phyloP scores from a whole-genome alignment of 2,797 vertebrate species.

The Falco biarmicus region DNA sequence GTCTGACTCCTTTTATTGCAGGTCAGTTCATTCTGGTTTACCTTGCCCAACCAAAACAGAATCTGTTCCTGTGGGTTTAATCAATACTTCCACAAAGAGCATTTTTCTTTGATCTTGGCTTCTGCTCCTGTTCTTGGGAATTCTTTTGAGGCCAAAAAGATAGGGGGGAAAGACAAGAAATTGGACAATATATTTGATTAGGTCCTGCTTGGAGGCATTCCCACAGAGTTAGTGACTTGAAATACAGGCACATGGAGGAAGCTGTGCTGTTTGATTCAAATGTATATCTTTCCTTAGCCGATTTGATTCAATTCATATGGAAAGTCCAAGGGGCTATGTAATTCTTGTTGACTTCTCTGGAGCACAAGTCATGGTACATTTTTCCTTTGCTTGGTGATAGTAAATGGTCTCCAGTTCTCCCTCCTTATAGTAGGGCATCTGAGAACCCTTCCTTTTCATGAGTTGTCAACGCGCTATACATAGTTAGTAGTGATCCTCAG shows the following conservation, averaged over 20 bases:
- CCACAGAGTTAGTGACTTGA: background rate
- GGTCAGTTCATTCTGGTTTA: background rate
- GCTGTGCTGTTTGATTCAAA: background rate
- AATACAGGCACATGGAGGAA: background rate
- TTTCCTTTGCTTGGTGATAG: background rate
- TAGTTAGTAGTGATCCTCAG: background rate
- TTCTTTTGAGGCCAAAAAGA: background rate
- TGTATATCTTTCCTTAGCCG: background rate
- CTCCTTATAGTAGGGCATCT: background rate
- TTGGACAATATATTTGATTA: background rate
- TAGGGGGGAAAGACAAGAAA: background rate
- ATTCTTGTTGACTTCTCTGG: conserved; percentile 13
- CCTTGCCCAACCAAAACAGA: background rate
- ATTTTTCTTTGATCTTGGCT: background rate
- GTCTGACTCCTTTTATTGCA: background rate
- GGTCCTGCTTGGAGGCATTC: background rate
- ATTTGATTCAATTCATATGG: background rate
- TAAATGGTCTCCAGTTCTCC: background rate
- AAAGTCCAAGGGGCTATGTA: background rate
- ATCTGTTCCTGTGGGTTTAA: background rate
- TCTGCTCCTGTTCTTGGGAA: background rate
- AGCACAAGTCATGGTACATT: background rate
- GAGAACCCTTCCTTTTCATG: background rate
- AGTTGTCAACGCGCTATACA: background rate
- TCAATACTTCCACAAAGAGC: background rate